Conservation (phyloP, 35 echinoderm and acorn worm genomes). For the Apostichopus parvimensis region DNA sequence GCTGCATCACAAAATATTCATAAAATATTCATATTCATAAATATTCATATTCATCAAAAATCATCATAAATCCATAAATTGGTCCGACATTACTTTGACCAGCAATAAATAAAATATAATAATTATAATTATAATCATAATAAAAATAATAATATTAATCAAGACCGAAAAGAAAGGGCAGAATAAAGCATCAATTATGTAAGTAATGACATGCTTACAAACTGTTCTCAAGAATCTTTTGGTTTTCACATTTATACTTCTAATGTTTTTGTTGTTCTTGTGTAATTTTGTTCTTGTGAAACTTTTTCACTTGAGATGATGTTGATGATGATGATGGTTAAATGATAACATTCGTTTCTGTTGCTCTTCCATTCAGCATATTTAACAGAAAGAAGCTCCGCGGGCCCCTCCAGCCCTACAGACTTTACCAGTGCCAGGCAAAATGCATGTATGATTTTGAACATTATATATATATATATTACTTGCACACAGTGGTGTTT, state of each 20-base stretch:
- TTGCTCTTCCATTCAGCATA: conserved; percentile 36
- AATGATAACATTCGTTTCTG: conserved; percentile 23
- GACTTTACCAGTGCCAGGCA: conserved; percentile 45
- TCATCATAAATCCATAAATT: too few species aligned
- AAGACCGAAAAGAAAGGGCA: too few species aligned
- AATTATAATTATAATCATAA: too few species aligned
- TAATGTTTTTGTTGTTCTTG: background rate
- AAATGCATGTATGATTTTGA: conserved; percentile 47
- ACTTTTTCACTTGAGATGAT: background rate
- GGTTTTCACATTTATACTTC: background rate
- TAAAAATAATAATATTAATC: too few species aligned
- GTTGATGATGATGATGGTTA: background rate
- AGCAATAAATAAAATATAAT: too few species aligned
- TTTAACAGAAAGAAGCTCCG: conserved; percentile 38
- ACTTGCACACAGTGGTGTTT: background rate
- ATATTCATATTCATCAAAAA: too few species aligned
- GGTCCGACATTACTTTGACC: too few species aligned
- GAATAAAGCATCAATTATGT: too few species aligned
- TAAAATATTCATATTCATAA: too few species aligned
- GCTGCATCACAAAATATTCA: too few species aligned
- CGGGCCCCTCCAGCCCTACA: conserved; percentile 31
- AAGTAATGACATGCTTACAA: too few species aligned
- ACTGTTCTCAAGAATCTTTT: background rate
- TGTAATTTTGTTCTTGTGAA: background rate
- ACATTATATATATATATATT: background rate